These are phyloP conservation scores for Prietella phreatophila DNA, from an alignment of 2,113 vertebrate genomes.

Conservation along the genomic window DNA sequence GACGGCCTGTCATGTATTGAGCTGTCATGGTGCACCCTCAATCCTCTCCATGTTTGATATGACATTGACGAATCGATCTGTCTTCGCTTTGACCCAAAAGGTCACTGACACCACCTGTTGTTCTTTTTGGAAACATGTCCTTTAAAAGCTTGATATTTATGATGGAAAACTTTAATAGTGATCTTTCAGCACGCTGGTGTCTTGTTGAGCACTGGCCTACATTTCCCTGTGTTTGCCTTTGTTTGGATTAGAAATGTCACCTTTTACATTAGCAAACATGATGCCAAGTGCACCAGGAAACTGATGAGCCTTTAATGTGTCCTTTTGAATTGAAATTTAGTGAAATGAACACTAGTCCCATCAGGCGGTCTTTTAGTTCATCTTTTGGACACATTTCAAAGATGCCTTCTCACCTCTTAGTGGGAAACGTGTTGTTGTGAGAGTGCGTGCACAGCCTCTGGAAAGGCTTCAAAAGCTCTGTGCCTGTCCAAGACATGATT, in stretches of 20 bases:
- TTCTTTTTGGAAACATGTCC: conserved; percentile 59
- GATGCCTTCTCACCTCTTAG: conserved; percentile 42
- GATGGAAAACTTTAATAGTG: conserved; percentile 9
- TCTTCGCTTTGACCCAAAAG: conserved; percentile 51
- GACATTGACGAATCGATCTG: conserved; percentile 67
- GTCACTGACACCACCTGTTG: conserved; percentile 55
- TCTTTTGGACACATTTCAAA: conserved; percentile 48
- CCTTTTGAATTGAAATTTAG: conserved; percentile 28
- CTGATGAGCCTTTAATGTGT: conserved; percentile 46
- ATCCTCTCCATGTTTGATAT: conserved; percentile 30
- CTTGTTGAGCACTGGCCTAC: background rate
- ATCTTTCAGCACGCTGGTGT: background rate
- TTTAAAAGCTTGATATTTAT: conserved; percentile 51
- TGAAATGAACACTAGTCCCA: conserved; percentile 33
- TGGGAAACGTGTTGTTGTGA: conserved; percentile 31
- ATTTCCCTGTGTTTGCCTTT: background rate
- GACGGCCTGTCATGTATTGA: conserved; percentile 47
- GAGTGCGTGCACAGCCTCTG: conserved; percentile 38
- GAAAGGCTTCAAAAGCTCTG: conserved; percentile 46
- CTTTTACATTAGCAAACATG: background rate
- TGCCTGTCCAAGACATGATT: conserved; percentile 30
- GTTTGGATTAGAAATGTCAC: background rate
- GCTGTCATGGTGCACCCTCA: conserved; percentile 28
- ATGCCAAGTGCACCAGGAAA: conserved; percentile 29
- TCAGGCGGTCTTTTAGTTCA: conserved; percentile 40